phyloP scores from a whole-genome alignment of 2,797 vertebrate species.

The Mycteria americana region DNA sequence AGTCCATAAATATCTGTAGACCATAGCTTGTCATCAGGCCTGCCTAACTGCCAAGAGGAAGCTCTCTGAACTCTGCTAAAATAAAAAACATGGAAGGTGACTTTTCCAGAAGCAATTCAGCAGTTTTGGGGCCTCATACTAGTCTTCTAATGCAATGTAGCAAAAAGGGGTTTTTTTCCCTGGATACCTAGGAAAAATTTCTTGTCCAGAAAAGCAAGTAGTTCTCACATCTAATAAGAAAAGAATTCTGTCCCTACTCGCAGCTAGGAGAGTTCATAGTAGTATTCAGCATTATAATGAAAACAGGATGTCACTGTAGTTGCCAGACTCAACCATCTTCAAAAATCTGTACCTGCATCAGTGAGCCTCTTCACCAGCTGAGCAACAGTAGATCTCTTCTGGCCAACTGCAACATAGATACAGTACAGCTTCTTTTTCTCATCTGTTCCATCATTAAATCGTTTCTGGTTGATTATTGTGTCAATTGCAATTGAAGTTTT shows the following conservation, averaged over 20 bases:
- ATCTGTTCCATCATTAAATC: conserved; percentile 95
- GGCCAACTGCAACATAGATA: conserved; percentile 97
- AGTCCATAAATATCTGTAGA: neutral
- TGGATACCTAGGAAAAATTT: accelerated
- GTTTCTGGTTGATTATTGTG: conserved; percentile 98
- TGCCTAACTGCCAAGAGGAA: neutral
- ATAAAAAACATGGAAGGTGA: neutral
- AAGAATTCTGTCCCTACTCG: accelerated
- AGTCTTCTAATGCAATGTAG: accelerated
- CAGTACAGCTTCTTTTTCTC: conserved; percentile 99
- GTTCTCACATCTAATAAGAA: neutral
- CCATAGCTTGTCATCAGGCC: neutral
- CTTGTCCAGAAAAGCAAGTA: neutral
- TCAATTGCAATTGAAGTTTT: conserved; percentile 99
- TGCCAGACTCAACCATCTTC: neutral
- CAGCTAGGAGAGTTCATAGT: neutral
- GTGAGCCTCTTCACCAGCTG: conserved; percentile 97
- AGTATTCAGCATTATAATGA: neutral
- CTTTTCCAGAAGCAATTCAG: neutral
- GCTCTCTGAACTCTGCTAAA: neutral
- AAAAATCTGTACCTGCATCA: conserved; percentile 78
- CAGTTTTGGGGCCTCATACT: neutral
- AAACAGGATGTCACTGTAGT: neutral
- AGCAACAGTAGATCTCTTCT: conserved; percentile 97
- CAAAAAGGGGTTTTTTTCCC: accelerated